Evolutionary conservation across 1,140 invertebrate species (phyloP).

Genomic region (Batillaria attramentaria): DNA sequence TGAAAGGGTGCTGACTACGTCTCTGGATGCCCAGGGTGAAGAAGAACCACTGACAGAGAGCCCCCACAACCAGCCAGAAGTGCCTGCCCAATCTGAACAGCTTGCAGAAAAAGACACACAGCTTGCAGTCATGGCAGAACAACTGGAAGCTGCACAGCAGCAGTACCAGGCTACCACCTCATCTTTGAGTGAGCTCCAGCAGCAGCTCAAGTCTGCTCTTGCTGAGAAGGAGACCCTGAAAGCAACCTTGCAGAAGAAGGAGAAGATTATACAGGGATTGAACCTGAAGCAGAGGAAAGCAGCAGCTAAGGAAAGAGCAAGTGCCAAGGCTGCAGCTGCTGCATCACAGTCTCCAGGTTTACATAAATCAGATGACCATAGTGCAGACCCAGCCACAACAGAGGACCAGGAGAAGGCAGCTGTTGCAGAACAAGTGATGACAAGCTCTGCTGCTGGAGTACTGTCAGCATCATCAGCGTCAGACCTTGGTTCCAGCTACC

Average conservation of each 20-base stretch:
- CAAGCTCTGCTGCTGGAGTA: background rate
- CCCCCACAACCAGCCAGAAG: background rate
- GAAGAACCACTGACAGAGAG: too few relatives aligned
- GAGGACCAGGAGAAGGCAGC: conserved; percentile 12
- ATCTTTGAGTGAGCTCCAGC: background rate
- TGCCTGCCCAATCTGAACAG: background rate
- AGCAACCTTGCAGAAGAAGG: conserved; percentile 39
- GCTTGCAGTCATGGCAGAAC: conserved; percentile 19
- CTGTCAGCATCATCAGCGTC: conserved; percentile 10
- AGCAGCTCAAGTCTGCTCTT: background rate
- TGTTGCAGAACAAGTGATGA: conserved; percentile 23
- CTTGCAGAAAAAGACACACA: conserved; percentile 4
- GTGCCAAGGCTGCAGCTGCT: background rate
- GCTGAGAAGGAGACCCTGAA: conserved; percentile 30
- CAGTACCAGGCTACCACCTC: background rate
- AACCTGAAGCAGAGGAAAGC: conserved; percentile 33
- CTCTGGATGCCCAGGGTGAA: conserved; percentile 26
- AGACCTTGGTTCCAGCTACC: background rate
- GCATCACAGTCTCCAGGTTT: background rate
- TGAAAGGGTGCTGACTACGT: conserved; percentile 7
- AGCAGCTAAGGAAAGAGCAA: conserved; percentile 23
- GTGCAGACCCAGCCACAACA: background rate
- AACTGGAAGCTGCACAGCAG: background rate
- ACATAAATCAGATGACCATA: background rate
- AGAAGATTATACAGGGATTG: conserved; percentile 41